A percentile compares a stretch with the other conserved stretches of the same genome.
Conservation (phyloP, 2,888 invertebrate species). For the Xestia c-nigrum region DNA sequence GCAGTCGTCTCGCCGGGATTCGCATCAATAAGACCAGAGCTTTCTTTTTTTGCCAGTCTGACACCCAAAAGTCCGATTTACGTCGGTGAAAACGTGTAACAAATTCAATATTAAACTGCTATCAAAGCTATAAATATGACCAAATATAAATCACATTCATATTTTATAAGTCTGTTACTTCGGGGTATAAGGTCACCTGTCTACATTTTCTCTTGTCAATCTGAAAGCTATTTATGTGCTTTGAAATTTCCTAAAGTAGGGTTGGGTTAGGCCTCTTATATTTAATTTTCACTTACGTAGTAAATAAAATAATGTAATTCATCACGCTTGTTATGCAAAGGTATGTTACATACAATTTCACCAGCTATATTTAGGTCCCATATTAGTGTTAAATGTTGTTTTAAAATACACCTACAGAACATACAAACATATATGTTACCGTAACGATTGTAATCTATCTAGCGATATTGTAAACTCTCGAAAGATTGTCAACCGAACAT, state of each 20-base stretch:
- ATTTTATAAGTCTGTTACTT: not conserved
- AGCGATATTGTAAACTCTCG: too few relatives aligned
- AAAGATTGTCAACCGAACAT: too few relatives aligned
- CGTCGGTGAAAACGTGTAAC: not conserved
- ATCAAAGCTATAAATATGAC: not conserved
- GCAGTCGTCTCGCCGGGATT: not conserved
- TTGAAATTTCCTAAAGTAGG: not conserved
- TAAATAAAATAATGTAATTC: not conserved
- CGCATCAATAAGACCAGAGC: not conserved
- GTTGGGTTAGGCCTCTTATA: too few relatives aligned
- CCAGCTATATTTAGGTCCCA: not conserved
- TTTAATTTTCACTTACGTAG: not conserved
- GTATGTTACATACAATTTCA: not conserved
- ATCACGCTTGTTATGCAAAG: not conserved
- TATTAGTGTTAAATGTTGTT: not conserved
- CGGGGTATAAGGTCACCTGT: not conserved
- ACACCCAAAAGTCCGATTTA: not conserved
- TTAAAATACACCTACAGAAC: not conserved
- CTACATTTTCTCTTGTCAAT: not conserved
- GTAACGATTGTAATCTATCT: too few relatives aligned
- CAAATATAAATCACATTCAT: slow-evolving; percentile 4
- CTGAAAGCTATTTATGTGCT: not conserved
- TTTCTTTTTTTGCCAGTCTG: not conserved
- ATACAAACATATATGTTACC: too few relatives aligned
- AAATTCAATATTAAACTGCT: not conserved